These are phyloP conservation scores for Polia nebulosa DNA, from an alignment of 2,888 invertebrate genomes.

Conservation along the genomic window DNA sequence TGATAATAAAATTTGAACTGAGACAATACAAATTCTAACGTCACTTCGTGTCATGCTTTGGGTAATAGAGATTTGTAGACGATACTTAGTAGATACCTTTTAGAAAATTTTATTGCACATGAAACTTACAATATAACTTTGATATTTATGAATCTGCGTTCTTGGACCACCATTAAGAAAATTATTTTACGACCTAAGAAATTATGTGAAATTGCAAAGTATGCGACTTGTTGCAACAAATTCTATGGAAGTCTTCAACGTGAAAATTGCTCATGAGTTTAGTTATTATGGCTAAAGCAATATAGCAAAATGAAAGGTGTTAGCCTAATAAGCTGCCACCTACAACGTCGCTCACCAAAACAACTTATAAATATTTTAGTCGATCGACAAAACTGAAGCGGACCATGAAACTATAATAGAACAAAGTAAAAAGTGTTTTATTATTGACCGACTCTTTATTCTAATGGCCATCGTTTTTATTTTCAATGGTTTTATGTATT, in stretches of 20 bases:
- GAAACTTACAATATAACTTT: conserved; percentile 17
- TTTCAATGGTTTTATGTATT: conserved; percentile 21
- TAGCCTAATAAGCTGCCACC: conserved; percentile 50
- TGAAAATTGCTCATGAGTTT: conserved; percentile 32
- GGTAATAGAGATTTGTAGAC: conserved; percentile 16
- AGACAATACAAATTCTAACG: conserved; percentile 33
- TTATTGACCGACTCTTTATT: conserved; percentile 36
- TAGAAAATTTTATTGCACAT: conserved; percentile 24
- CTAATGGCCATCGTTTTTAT: conserved; percentile 30
- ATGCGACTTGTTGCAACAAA: conserved; percentile 35
- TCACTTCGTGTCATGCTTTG: conserved; percentile 21
- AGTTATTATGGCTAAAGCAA: conserved; percentile 23
- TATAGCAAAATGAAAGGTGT: conserved; percentile 42
- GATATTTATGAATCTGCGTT: conserved; percentile 17
- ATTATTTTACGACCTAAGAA: conserved; percentile 42
- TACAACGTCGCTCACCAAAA: conserved; percentile 65
- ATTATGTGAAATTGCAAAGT: conserved; percentile 40
- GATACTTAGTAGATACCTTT: conserved; percentile 3
- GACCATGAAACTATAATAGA: conserved; percentile 32
- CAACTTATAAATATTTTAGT: conserved; percentile 74
- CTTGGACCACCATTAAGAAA: conserved; percentile 19
- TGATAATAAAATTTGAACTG: conserved; percentile 28
- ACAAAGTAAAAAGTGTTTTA: conserved; percentile 47
- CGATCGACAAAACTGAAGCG: conserved; percentile 69
- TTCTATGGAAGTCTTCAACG: conserved; percentile 30